These are phyloP conservation scores for Himalopsyche japonica DNA, from an alignment of 2,888 invertebrate genomes.

Conservation along the genomic window DNA sequence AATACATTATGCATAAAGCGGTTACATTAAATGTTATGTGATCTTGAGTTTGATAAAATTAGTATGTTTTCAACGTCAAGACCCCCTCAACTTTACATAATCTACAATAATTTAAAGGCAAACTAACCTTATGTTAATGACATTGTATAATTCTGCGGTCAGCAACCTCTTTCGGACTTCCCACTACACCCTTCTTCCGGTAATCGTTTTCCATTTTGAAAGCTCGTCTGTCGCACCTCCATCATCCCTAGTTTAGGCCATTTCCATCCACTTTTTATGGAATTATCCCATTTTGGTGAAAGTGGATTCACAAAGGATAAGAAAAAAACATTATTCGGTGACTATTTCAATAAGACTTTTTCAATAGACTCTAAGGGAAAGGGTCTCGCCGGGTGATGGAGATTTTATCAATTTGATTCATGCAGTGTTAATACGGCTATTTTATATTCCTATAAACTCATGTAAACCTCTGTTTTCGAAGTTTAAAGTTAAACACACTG, in stretches of 20 bases:
- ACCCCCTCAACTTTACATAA: no score
- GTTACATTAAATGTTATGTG: no score
- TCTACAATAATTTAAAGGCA: no score
- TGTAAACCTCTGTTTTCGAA: no score
- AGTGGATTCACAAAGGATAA: not conserved
- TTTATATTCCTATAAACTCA: no score
- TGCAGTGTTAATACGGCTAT: not conserved
- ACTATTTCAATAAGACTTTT: not conserved
- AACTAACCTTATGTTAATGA: no score
- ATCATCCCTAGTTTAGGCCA: not conserved
- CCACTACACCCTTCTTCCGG: not conserved
- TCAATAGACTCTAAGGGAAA: slow-evolving; percentile 2
- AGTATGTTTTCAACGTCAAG: no score
- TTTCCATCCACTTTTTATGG: not conserved
- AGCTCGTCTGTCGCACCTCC: not conserved
- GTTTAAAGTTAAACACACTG: no score
- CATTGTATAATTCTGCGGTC: no score
- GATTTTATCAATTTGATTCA: not conserved
- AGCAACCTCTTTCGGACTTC: not conserved
- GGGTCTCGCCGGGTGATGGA: not conserved
- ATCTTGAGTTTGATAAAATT: no score
- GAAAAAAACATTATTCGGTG: not conserved
- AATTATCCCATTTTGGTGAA: not conserved
- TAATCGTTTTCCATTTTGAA: not conserved
- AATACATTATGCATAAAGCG: no score